Conservation (phyloP, 2,113 vertebrate genomes). For the Apistogramma diplotaenia region DNA sequence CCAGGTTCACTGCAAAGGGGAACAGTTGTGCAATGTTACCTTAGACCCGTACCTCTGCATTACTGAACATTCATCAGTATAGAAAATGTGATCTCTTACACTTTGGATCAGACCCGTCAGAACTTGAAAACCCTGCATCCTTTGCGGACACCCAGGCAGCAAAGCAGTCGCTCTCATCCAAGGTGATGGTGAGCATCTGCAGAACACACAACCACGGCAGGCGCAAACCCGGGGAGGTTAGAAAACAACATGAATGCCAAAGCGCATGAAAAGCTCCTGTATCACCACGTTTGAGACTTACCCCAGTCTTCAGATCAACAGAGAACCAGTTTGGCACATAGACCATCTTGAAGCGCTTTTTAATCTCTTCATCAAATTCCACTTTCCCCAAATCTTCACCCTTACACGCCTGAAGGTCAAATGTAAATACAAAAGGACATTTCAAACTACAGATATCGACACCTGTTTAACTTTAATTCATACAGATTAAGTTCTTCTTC, state of each 20-base stretch:
- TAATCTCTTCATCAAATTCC: constrained; percentile 98
- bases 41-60: not conserved
- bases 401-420: constrained; percentile 87
- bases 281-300: constrained; percentile 67
- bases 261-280: not conserved
- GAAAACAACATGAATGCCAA: not conserved
- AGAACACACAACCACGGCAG: not conserved
- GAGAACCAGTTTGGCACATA: constrained; percentile 99
- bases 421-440: not conserved
- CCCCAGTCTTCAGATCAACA: constrained; percentile 98
- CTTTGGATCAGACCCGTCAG: constrained; percentile 97
- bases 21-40: not conserved
- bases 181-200: constrained; percentile 97
- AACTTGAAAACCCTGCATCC: constrained; percentile 94
- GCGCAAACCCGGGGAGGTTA: not conserved
- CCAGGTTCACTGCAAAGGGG: constrained; percentile 86
- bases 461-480: not conserved
- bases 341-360: constrained; percentile 99
- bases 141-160: constrained; percentile 99
- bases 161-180: constrained; percentile 98
- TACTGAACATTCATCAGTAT: not conserved
- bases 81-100: constrained; percentile 74
- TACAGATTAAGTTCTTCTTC: not conserved
- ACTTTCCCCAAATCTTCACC: constrained; percentile 97
- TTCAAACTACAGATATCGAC: not conserved